Base-by-base conservation (phyloP, 2,113 vertebrate species). In the Atlantisia rogersi region DNA sequence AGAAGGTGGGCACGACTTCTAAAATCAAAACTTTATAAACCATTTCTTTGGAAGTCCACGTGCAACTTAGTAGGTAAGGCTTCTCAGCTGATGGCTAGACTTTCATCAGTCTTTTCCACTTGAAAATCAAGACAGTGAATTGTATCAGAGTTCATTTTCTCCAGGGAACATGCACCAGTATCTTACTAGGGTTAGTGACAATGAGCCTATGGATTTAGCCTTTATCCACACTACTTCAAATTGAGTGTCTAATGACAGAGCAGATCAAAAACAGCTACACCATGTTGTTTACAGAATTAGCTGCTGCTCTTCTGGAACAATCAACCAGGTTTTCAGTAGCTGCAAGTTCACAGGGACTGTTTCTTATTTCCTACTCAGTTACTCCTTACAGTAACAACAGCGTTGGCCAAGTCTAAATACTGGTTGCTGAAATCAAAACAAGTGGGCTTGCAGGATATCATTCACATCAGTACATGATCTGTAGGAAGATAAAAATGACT, bases 81-180 rank as follows among this genome's bases (percentile, higher is more conserved):
- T 80, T 76, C 10, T 88, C 28, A 83, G 25, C 19, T 81, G 11
- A 44, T 65, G 42, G 11, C 24, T 50, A 59, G 25, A 8, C 17
- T 88, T 69, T 40, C 13, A 89, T 62, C 63, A 73, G 18, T 53
- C 8, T 69, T n/a, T 87, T 90, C 21, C 55, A 62, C 44, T 44
- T 80, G 65, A 82, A 96, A 96, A 91, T 92, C 81, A 87, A 82
- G 73, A 68, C 15, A 76, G 69, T 32, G 5, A 90, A 48, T 11
- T 81, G 2, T 52, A 21, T 32, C 40, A 56, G 40, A 69, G 12
- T 60, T 91, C 8, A 4, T 48, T 12, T 78, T 59, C 46, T 59
- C 22, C 8, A 21, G 11, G 19, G 6, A 85, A 79, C 17, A 6
- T 71, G 18, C 22, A 81, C 12, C 18, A 82, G 20, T 63, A 76